phyloP scores from a whole-genome alignment of 2,888 invertebrate species.

The Colletes collaris region DNA sequence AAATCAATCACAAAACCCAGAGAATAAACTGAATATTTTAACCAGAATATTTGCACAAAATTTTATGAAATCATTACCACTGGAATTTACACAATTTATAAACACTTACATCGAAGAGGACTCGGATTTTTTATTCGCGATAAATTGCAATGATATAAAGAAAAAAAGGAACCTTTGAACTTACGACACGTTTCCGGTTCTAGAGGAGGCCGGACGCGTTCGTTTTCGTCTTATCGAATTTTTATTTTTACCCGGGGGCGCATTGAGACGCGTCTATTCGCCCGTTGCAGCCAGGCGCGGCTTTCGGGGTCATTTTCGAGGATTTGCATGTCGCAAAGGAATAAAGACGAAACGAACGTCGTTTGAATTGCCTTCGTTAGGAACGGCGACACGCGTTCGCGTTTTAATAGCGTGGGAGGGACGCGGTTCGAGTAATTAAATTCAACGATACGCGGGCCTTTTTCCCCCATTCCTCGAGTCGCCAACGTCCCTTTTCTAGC shows the following conservation, averaged over 20 bases:
- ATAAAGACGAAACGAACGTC: constrained; percentile 8
- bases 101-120: too few species aligned
- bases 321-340: constrained; percentile 6
- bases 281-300: neutral
- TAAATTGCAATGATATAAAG: too few species aligned
- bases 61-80: too few species aligned
- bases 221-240: neutral
- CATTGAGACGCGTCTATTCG: neutral
- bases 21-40: too few species aligned
- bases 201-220: too few species aligned
- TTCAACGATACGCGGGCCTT: constrained; percentile 29
- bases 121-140: too few species aligned
- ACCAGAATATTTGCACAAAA: too few species aligned
- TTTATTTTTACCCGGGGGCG: constrained; percentile 8
- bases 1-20: too few species aligned
- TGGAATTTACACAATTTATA: too few species aligned
- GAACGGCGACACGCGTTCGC: constrained; percentile 38
- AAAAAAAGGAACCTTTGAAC: too few species aligned
- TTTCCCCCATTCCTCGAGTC: too few species aligned
- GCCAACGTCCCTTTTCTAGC: too few species aligned
- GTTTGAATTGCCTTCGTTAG: constrained; percentile 45
- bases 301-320: constrained; percentile 26
- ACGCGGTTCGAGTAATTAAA: constrained; percentile 41
- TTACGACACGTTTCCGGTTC: neutral
- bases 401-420: constrained; percentile 33